phyloP scores from a whole-genome alignment of 2,113 vertebrate genomes.

The Eclectus roratus region DNA sequence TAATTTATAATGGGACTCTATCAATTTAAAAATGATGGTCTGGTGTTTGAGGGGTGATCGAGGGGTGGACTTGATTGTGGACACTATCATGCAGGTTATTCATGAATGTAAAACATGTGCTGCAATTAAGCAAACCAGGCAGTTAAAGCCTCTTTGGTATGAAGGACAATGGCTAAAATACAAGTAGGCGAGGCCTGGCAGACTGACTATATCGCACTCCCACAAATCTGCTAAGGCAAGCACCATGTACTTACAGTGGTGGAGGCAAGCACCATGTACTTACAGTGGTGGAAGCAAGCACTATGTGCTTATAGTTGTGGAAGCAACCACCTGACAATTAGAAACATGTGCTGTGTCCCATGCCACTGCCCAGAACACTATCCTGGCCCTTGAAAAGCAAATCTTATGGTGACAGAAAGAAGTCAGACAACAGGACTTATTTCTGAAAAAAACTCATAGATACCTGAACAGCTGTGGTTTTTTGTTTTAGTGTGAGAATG shows the following conservation, averaged over 20 bases:
- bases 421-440: not conserved
- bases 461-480: not conserved
- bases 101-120: not conserved
- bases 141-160: not conserved
- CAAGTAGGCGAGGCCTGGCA: not conserved
- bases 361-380: not conserved
- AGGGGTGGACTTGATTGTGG: not conserved
- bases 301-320: too few relatives aligned
- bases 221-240: not conserved
- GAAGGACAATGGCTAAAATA: not conserved
- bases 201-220: not conserved
- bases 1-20: not conserved
- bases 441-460: not conserved
- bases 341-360: not conserved
- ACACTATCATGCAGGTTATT: not conserved
- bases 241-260: too few relatives aligned
- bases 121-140: not conserved
- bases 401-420: not conserved
- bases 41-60: not conserved
- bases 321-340: not conserved
- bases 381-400: not conserved
- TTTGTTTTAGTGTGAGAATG: not conserved
- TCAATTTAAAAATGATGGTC: not conserved
- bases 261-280: too few relatives aligned
- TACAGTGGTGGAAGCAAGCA: too few relatives aligned